Percentiles rank a stretch among this genome's conserved stretches.
These are phyloP conservation scores for Mirounga angustirostris DNA, from an alignment of 2,113 vertebrate species.

Conservation along the genomic window DNA sequence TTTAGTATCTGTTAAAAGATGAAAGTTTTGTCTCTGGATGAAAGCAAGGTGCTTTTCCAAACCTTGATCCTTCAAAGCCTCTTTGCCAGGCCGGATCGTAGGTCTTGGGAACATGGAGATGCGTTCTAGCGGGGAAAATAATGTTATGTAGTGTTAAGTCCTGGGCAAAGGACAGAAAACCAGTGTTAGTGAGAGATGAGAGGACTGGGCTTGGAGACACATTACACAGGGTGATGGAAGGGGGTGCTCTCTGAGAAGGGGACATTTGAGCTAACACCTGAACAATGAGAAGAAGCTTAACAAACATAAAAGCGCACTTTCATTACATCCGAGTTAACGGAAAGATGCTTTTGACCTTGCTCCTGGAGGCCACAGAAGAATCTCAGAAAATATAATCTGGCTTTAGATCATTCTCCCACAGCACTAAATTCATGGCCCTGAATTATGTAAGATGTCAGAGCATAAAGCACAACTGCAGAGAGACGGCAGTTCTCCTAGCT, in stretches of 20 bases:
- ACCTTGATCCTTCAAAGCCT: not conserved
- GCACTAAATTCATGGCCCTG: not conserved
- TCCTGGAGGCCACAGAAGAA: not conserved
- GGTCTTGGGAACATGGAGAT: not conserved
- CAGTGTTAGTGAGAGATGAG: not conserved
- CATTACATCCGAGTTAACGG: not conserved
- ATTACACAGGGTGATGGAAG: not conserved
- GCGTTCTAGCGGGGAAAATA: not conserved
- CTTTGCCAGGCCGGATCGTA: not conserved
- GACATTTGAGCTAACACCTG: not conserved
- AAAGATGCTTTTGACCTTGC: not conserved
- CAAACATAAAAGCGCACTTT: not conserved
- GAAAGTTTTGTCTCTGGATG: not conserved
- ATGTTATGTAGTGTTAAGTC: not conserved
- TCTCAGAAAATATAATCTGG: not conserved
- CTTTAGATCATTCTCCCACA: not conserved
- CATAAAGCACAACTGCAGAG: not conserved
- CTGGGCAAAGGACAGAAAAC: not conserved
- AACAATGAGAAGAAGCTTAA: not conserved
- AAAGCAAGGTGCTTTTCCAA: not conserved
- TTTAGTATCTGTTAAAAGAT: not conserved
- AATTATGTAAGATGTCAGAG: not conserved
- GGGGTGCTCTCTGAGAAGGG: not conserved
- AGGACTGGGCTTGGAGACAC: too few relatives aligned
- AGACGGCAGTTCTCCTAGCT: accelerated